Evolutionary conservation across 2,888 invertebrate genomes (phyloP).

Genomic region (Xanthia togata): DNA sequence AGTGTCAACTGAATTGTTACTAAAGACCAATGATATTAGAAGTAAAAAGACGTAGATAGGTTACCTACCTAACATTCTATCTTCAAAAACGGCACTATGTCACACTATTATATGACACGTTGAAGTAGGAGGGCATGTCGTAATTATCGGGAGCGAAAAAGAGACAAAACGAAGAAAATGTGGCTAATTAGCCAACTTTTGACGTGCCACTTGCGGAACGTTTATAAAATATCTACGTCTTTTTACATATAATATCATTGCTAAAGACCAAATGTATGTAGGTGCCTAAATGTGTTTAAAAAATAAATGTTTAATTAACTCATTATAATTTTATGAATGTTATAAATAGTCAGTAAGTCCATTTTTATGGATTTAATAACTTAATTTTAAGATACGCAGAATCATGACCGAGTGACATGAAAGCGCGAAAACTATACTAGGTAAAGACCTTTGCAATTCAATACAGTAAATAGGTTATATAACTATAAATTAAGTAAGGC

Average conservation of each 20-base stretch:
- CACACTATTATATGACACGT: too few relatives aligned
- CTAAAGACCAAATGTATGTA: too few relatives aligned
- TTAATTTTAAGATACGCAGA: neutral
- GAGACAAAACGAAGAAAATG: too few relatives aligned
- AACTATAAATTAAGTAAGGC: neutral
- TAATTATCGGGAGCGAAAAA: too few relatives aligned
- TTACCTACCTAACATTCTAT: too few relatives aligned
- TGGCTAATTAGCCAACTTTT: too few relatives aligned
- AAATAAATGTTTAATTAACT: neutral
- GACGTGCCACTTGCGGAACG: too few relatives aligned
- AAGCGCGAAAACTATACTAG: neutral
- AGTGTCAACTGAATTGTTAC: neutral
- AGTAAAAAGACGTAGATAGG: too few relatives aligned
- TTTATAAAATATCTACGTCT: too few relatives aligned
- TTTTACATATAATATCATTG: too few relatives aligned
- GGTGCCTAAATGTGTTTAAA: neutral
- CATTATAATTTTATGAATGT: neutral
- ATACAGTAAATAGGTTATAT: neutral
- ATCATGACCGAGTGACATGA: neutral
- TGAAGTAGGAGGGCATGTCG: too few relatives aligned
- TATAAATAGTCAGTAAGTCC: neutral
- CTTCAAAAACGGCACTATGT: too few relatives aligned
- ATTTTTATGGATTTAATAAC: neutral
- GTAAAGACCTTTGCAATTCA: neutral
- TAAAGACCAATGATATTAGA: neutral